A percentile compares a stretch with the other conserved stretches of the same genome.
phyloP scores from a whole-genome alignment of 2,113 vertebrate species.

The Equus quagga region DNA sequence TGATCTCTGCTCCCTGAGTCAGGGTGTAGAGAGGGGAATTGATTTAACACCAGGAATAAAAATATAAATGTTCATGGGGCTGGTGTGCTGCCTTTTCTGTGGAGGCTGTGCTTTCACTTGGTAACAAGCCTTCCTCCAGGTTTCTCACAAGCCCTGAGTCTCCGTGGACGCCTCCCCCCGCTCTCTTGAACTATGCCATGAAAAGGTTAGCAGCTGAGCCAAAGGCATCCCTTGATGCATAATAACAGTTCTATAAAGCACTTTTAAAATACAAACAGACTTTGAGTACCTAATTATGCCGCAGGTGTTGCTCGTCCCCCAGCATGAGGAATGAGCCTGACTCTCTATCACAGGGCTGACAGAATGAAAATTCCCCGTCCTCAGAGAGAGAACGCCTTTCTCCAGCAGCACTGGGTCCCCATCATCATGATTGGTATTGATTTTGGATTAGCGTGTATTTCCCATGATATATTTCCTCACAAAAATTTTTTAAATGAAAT shows the following conservation, averaged over 20 bases:
- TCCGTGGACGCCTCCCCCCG: not conserved
- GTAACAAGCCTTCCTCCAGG: not conserved
- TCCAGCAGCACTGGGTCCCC: rapidly evolving
- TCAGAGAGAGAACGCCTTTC: not conserved
- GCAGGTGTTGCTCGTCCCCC: not conserved
- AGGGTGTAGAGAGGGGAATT: constrained; percentile 51
- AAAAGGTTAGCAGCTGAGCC: constrained; percentile 55
- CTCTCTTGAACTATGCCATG: constrained; percentile 21
- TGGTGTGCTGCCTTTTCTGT: not conserved
- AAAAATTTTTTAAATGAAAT: not conserved
- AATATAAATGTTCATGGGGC: not conserved
- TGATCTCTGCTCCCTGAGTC: constrained; percentile 76
- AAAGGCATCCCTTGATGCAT: not conserved
- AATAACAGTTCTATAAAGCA: constrained; percentile 60
- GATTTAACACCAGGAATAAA: constrained; percentile 71
- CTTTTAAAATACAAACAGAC: constrained; percentile 59
- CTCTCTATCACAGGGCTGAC: not conserved
- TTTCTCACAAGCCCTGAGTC: not conserved
- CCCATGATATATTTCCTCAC: not conserved
- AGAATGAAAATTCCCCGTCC: not conserved
- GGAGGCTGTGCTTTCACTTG: not conserved
- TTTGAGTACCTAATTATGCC: constrained; percentile 65
- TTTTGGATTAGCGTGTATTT: not conserved
- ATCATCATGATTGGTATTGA: not conserved
- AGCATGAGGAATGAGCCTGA: constrained; percentile 16